Evolutionary conservation across 2,888 invertebrate genomes (phyloP).

Genomic region (Nomada hirtipes): DNA sequence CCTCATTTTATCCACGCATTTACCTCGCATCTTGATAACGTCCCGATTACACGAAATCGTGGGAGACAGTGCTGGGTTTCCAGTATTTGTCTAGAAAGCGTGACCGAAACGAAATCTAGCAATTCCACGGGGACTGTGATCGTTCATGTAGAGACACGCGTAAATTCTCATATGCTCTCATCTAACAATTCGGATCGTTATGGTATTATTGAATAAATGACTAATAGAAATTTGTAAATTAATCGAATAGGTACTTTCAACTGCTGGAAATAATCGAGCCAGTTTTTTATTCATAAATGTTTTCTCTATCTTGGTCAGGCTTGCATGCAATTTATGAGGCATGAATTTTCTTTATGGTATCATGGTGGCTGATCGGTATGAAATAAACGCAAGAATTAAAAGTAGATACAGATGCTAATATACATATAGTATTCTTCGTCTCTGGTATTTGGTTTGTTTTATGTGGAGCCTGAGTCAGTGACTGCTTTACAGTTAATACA

Average conservation of each 20-base stretch:
- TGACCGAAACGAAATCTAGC: slow-evolving; percentile 64
- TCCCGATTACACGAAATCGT: slow-evolving; percentile 50
- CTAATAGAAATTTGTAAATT: neutral
- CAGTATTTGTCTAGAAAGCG: slow-evolving; percentile 75
- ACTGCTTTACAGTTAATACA: neutral
- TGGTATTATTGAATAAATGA: slow-evolving; percentile 23
- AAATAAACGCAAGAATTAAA: neutral
- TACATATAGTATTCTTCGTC: neutral
- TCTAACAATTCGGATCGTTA: slow-evolving; percentile 18
- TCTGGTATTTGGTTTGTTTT: neutral
- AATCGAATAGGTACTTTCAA: neutral
- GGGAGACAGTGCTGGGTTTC: slow-evolving; percentile 55
- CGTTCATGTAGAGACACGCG: slow-evolving; percentile 25
- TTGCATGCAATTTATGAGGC: too few species aligned
- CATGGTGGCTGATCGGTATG: neutral
- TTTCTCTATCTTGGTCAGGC: too few species aligned
- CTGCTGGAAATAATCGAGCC: neutral
- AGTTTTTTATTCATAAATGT: too few species aligned
- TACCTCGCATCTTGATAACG: slow-evolving; percentile 24
- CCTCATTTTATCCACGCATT: neutral
- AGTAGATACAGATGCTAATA: neutral
- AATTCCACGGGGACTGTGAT: slow-evolving; percentile 25
- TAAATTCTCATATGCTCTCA: slow-evolving; percentile 15
- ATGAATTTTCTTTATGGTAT: too few species aligned
- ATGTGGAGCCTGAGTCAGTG: neutral